Conservation (phyloP, 2,888 invertebrate species). For the Ophioninae sp. region DNA sequence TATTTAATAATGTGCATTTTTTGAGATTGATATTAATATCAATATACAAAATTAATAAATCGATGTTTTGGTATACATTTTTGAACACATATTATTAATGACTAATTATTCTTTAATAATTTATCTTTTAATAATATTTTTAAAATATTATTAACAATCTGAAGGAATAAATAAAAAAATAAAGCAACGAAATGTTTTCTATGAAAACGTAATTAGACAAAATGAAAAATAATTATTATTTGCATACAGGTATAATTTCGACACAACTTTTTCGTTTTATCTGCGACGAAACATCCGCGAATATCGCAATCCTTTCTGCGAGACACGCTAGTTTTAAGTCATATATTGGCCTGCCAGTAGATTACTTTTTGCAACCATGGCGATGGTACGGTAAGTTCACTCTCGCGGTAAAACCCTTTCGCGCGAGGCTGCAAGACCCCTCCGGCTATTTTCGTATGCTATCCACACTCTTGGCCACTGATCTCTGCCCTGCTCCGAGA, state of each 20-base stretch:
- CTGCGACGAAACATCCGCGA: not conserved
- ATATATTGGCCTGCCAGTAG: constrained; percentile 54
- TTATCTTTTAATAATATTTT: too few species aligned
- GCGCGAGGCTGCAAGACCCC: constrained; percentile 48
- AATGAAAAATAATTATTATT: too few species aligned
- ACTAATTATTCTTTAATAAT: too few species aligned
- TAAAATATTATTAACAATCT: too few species aligned
- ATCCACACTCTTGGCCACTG: constrained; percentile 15
- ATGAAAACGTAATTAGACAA: too few species aligned
- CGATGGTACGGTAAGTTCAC: constrained; percentile 23
- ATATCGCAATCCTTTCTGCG: constrained; percentile 42
- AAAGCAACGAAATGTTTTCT: too few species aligned
- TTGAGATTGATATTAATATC: too few species aligned
- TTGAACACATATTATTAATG: too few species aligned
- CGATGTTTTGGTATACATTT: too few species aligned
- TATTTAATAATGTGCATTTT: too few species aligned
- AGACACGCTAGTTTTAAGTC: constrained; percentile 17
- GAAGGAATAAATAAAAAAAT: too few species aligned
- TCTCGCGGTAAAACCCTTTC: constrained; percentile 43
- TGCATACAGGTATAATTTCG: not conserved
- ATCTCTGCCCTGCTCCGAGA: constrained; percentile 24
- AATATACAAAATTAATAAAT: too few species aligned
- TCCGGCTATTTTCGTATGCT: constrained; percentile 29
- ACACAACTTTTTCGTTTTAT: not conserved
- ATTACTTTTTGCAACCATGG: constrained; percentile 62